Evolutionary conservation across 1,140 invertebrate genomes (phyloP).

Genomic region (Drosophila nannoptera): DNA sequence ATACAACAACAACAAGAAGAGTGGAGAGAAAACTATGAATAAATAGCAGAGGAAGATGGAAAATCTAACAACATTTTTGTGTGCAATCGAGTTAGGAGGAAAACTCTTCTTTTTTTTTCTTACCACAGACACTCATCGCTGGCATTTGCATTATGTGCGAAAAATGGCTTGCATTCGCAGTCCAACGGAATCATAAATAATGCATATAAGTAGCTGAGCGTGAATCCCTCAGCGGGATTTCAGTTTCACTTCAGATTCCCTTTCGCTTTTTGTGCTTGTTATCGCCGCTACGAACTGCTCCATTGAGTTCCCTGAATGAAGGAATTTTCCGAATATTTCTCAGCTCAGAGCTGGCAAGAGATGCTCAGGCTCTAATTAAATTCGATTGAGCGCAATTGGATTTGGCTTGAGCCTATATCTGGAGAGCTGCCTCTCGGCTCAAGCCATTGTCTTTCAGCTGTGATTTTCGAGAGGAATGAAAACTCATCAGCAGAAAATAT

Average conservation of each 20-base stretch:
- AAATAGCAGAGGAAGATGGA: neutral
- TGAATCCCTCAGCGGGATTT: constrained; percentile 12
- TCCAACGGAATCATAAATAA: constrained; percentile 20
- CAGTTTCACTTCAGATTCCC: neutral
- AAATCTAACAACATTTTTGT: constrained; percentile 38
- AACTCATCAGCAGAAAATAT: no score
- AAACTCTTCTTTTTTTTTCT: no score
- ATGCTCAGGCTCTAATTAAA: no score
- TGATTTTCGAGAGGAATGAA: no score
- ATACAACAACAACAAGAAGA: neutral
- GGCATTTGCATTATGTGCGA: constrained; percentile 21
- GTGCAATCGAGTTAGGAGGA: constrained; percentile 25
- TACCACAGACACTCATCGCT: constrained; percentile 7
- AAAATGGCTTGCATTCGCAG: constrained; percentile 10
- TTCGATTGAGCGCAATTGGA: no score
- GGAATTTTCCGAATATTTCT: no score
- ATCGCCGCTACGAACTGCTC: neutral
- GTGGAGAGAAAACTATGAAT: neutral
- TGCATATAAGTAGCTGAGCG: constrained; percentile 21
- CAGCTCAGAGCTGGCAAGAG: no score
- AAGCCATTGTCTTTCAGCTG: no score
- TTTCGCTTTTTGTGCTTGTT: constrained; percentile 1
- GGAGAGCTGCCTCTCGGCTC: no score
- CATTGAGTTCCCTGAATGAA: no score
- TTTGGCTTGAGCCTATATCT: no score